phyloP scores from a whole-genome alignment of 2,797 vertebrate genomes.

The Siniperca obscura region DNA sequence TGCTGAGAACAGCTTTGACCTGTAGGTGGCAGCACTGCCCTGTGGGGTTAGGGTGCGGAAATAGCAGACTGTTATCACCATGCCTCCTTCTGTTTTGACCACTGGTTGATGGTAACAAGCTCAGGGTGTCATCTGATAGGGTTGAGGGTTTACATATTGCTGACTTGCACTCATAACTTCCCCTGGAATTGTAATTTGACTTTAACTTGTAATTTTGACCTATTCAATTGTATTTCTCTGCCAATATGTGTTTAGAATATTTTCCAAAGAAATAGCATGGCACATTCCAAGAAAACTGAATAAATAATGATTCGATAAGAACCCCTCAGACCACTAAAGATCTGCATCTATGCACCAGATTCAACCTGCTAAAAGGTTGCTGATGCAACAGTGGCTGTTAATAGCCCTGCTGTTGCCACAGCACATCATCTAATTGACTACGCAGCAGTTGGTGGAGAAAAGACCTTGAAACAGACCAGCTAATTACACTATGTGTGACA shows the following conservation, averaged over 20 bases:
- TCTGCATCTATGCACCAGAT: slow-evolving; percentile 46
- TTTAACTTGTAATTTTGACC: slow-evolving; percentile 5
- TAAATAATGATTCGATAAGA: slow-evolving; percentile 4
- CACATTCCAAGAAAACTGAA: background rate
- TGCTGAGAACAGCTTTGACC: slow-evolving; percentile 29
- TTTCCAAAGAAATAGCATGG: background rate
- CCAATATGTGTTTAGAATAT: background rate
- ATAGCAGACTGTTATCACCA: background rate
- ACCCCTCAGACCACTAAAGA: background rate
- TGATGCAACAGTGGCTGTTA: slow-evolving; percentile 74
- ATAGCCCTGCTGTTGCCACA: slow-evolving; percentile 75
- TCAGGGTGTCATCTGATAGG: slow-evolving; percentile 53
- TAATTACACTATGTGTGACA: slow-evolving; percentile 72
- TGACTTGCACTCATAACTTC: slow-evolving; percentile 50
- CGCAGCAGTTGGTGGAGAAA: slow-evolving; percentile 73
- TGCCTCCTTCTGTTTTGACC: slow-evolving; percentile 46
- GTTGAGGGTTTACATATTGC: slow-evolving; percentile 51
- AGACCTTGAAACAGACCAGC: slow-evolving; percentile 63
- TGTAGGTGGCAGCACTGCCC: slow-evolving; percentile 70
- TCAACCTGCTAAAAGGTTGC: slow-evolving; percentile 47
- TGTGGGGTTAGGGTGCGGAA: background rate
- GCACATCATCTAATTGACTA: slow-evolving; percentile 74
- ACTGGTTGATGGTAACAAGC: slow-evolving; percentile 52
- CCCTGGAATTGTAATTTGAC: slow-evolving; percentile 28
- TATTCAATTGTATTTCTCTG: background rate